Base-by-base conservation (phyloP, 30 jellyfish, hydroid and myxozoan genomes). In the Aurelia coerulea region DNA sequence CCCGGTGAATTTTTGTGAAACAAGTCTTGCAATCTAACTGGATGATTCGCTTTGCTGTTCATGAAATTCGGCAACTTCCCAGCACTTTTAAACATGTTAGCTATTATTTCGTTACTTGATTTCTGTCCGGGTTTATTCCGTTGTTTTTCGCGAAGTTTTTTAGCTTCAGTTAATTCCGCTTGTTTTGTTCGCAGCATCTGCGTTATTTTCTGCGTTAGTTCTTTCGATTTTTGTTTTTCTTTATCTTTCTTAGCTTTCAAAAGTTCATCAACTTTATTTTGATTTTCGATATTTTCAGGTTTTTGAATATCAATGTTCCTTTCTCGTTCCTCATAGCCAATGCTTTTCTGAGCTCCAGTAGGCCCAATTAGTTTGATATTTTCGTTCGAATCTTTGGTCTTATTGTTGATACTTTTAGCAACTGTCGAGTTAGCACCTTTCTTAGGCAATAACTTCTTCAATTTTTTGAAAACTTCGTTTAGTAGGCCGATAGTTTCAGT, bases 391-490 rank as follows among this genome's bases (percentile, higher is more conserved):
- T 35, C 42, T n/a, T 66, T 77, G 8, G 88, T 60, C 13, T 64
- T 62, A 35, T 84, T 73, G 2, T 17, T 33, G 60, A 15, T 16
- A 52, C 11, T 72, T 39, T 62, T 51, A 5, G 33, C 76, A 7
- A 14, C 11, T 11, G 93, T 84, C 46, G 65, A 34, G 32, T 84
- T 84, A 3, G 63, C 76, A 17, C 34, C 18, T n/a, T 64, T 34
- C 32, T 73, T 84, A 46, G 93, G 93, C 88, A 84, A 18, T 46
- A 84, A 53, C 39, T 73, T 84, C 53, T 68, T 84, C 67, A 84
- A 78, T 37, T 84, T 84, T 31, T 62, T 84, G 51, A 84, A 84
- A n/a, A 84, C 93, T 64, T 84, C 93, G 54, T 84, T 84, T 32
- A 84, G 51, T 7, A 84, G 80, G 53, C 93, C 93, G 17, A 84